These are phyloP conservation scores for Synodontis membranacea DNA, from an alignment of 2,113 vertebrate species.

Conservation along the genomic window DNA sequence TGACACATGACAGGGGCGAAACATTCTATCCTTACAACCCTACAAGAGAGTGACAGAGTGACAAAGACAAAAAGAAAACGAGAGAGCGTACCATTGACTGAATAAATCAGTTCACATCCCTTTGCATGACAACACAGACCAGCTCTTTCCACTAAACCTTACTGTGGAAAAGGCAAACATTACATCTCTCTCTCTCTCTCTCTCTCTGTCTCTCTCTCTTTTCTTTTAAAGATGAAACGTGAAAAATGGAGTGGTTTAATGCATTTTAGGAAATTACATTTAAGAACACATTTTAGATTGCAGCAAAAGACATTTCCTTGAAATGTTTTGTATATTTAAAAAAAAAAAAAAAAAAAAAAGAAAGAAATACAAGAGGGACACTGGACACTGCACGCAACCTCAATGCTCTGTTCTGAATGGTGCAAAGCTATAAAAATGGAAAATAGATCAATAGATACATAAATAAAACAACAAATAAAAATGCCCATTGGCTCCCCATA, in stretches of 20 bases:
- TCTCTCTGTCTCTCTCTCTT: too few relatives aligned
- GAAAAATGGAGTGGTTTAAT: background rate
- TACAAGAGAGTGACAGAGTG: conserved; percentile 15
- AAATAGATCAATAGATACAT: background rate
- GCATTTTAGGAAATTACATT: background rate
- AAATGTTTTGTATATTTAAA: background rate
- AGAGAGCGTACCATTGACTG: background rate
- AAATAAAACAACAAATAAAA: background rate
- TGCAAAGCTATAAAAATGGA: background rate
- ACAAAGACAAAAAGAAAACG: conserved; percentile 25
- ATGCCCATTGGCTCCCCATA: background rate
- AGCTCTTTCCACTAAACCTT: background rate
- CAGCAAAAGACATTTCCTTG: background rate
- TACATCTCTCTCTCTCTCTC: too few relatives aligned
- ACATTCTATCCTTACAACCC: conserved; percentile 10
- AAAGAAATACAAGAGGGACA: background rate
- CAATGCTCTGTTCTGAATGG: background rate
- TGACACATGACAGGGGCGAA: conserved; percentile 18
- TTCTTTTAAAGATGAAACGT: background rate
- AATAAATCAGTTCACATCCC: background rate
- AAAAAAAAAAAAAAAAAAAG: background rate
- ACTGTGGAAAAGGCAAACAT: background rate
- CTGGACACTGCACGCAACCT: background rate
- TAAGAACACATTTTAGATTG: background rate
- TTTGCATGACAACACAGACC: conserved; percentile 1